Evolutionary conservation across 2,888 invertebrate species (phyloP).

Genomic region (Drosophila anomelani): DNA sequence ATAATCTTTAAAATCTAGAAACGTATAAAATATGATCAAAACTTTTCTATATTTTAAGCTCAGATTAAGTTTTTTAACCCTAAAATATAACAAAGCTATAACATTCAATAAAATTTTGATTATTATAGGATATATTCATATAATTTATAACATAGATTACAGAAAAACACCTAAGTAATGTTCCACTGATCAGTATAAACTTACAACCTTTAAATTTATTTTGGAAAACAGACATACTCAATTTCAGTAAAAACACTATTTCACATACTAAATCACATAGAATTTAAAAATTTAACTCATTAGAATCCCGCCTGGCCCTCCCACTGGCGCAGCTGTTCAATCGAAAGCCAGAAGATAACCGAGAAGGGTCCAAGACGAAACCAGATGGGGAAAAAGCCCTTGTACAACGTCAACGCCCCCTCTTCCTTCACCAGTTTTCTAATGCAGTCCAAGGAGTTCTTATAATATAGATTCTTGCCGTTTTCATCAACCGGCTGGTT

Average conservation of each 20-base stretch:
- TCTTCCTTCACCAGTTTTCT: slow-evolving; percentile 92
- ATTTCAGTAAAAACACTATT: not conserved
- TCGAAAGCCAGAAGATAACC: slow-evolving; percentile 94
- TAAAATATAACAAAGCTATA: too few relatives aligned
- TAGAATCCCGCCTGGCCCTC: slow-evolving; percentile 85
- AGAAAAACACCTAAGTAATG: too few relatives aligned
- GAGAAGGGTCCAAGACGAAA: slow-evolving; percentile 97
- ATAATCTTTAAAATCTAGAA: too few relatives aligned
- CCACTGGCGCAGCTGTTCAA: slow-evolving; percentile 90
- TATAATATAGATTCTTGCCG: slow-evolving; percentile 86
- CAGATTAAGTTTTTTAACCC: too few relatives aligned
- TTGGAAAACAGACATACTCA: not conserved
- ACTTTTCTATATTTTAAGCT: too few relatives aligned
- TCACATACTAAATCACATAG: not conserved
- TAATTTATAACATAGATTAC: too few relatives aligned
- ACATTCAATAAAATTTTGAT: too few relatives aligned
- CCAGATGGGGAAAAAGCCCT: slow-evolving; percentile 96
- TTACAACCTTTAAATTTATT: too few relatives aligned
- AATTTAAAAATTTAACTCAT: not conserved
- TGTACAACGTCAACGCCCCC: slow-evolving; percentile 92
- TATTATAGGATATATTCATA: too few relatives aligned
- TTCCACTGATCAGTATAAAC: too few relatives aligned
- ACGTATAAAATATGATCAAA: too few relatives aligned
- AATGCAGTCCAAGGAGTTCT: slow-evolving; percentile 92
- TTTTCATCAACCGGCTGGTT: slow-evolving; percentile 86